phyloP scores from a whole-genome alignment of 2,113 vertebrate genomes.

The Hucho hucho region DNA sequence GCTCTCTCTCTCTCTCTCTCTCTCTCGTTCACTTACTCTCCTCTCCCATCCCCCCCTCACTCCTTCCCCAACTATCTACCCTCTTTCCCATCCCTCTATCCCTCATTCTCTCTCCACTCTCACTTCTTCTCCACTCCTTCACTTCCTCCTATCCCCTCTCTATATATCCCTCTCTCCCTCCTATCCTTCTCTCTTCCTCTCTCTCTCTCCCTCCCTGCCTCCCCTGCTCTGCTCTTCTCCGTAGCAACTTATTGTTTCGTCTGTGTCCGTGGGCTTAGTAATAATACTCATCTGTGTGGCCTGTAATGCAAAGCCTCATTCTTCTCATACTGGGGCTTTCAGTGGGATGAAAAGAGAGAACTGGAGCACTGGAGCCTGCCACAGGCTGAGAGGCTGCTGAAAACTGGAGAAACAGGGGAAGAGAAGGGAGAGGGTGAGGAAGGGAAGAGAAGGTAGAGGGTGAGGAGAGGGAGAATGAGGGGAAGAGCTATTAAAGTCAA shows the following conservation, averaged over 20 bases:
- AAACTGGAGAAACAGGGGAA: background rate
- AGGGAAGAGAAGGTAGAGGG: conserved; percentile 4
- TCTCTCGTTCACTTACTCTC: no score
- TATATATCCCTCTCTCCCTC: no score
- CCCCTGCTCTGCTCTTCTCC: conserved; percentile 18
- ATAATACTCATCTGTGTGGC: conserved; percentile 63
- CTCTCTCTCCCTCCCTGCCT: conserved; percentile 7
- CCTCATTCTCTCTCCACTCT: background rate
- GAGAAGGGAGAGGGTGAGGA: background rate
- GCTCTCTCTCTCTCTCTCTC: no score
- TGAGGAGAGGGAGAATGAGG: background rate
- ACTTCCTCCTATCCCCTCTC: background rate
- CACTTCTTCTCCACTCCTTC: background rate
- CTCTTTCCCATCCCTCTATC: no score
- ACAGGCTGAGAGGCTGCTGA: conserved; percentile 7
- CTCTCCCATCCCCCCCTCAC: background rate
- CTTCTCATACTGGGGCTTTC: conserved; percentile 33
- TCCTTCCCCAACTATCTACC: no score
- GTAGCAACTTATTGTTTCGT: conserved; percentile 62
- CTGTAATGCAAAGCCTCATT: conserved; percentile 59
- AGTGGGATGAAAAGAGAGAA: conserved; percentile 44
- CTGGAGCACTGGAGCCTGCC: conserved; percentile 45
- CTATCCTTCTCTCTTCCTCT: background rate
- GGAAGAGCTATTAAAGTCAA: background rate
- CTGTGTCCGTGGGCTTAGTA: conserved; percentile 64